phyloP scores from a whole-genome alignment of 2,888 invertebrate genomes.

The Hanleya hanleyi region DNA sequence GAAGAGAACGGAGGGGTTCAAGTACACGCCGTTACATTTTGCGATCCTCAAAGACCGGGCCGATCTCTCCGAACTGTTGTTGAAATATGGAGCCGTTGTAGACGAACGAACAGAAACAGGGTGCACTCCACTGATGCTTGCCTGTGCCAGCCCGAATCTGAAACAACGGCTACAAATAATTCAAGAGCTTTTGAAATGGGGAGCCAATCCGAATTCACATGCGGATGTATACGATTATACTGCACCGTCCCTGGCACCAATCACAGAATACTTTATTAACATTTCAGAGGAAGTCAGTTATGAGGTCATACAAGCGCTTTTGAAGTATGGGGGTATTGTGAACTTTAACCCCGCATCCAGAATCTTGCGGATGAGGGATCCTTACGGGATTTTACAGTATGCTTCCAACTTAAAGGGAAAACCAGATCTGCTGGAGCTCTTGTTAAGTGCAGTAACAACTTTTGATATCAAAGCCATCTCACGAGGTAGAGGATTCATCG shows the following conservation, averaged over 20 bases:
- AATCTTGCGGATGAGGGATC: conserved; percentile 75
- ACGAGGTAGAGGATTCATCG: conserved; percentile 80
- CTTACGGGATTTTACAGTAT: conserved; percentile 87
- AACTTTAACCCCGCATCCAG: conserved; percentile 76
- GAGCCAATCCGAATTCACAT: conserved; percentile 64
- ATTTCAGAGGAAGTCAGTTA: conserved; percentile 78
- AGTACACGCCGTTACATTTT: conserved; percentile 87
- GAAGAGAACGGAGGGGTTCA: conserved; percentile 78
- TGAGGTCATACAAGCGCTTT: conserved; percentile 81
- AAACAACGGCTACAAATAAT: conserved; percentile 59
- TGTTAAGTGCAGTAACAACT: conserved; percentile 84
- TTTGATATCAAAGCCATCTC: conserved; percentile 88
- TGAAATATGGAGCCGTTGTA: conserved; percentile 75
- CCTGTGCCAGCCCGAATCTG: conserved; percentile 65
- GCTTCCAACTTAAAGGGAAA: conserved; percentile 80
- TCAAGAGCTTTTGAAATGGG: conserved; percentile 57
- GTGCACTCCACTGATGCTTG: conserved; percentile 73
- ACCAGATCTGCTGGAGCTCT: conserved; percentile 78
- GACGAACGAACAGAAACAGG: conserved; percentile 73
- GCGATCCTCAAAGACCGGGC: conserved; percentile 80
- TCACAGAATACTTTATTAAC: conserved; percentile 86
- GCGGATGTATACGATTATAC: conserved; percentile 76
- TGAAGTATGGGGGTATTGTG: conserved; percentile 82
- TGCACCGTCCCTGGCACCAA: conserved; percentile 82
- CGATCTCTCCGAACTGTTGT: conserved; percentile 64